phyloP scores from a whole-genome alignment of 2,888 invertebrate genomes.

The Piscicola geometra region DNA sequence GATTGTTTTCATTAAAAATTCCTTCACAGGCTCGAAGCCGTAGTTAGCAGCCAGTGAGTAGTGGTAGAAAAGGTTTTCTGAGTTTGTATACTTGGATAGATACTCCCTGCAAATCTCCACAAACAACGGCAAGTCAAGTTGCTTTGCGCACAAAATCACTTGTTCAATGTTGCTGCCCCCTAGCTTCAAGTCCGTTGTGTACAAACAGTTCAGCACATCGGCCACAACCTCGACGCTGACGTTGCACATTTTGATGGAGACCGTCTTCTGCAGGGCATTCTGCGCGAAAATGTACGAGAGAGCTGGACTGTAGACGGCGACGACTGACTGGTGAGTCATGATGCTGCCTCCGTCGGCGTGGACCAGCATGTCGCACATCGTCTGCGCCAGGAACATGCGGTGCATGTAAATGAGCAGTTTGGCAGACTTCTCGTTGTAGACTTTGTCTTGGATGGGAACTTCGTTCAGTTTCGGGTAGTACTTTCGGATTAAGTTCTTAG shows the following conservation, averaged over 20 bases:
- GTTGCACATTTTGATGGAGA: background rate
- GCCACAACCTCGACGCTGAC: conserved; percentile 6
- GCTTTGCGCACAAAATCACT: conserved; percentile 20
- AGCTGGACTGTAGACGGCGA: conserved; percentile 34
- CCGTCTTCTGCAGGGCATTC: conserved; percentile 8
- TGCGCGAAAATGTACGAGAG: conserved; percentile 20
- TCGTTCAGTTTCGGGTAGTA: background rate
- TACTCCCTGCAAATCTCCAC: conserved; percentile 15
- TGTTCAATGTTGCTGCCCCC: conserved; percentile 4
- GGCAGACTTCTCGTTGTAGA: conserved; percentile 10
- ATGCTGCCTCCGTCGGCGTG: conserved; percentile 27
- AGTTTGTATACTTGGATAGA: background rate
- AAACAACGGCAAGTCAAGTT: conserved; percentile 9
- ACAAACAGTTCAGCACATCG: conserved; percentile 23
- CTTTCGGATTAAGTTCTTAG: background rate
- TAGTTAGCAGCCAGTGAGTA: conserved; percentile 22
- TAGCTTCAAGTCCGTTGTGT: conserved; percentile 23
- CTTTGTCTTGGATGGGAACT: background rate
- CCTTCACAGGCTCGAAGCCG: background rate
- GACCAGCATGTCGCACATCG: conserved; percentile 33
- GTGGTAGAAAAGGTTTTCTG: conserved; percentile 25
- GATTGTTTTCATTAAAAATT: conserved; percentile 10
- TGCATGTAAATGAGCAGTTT: conserved; percentile 28
- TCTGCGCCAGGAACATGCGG: conserved; percentile 34
- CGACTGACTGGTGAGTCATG: conserved; percentile 31